A percentile compares a stretch with the other conserved stretches of the same genome.
Evolutionary conservation across 2,113 vertebrate genomes (phyloP).

Genomic region (Mormoops blainvillei): DNA sequence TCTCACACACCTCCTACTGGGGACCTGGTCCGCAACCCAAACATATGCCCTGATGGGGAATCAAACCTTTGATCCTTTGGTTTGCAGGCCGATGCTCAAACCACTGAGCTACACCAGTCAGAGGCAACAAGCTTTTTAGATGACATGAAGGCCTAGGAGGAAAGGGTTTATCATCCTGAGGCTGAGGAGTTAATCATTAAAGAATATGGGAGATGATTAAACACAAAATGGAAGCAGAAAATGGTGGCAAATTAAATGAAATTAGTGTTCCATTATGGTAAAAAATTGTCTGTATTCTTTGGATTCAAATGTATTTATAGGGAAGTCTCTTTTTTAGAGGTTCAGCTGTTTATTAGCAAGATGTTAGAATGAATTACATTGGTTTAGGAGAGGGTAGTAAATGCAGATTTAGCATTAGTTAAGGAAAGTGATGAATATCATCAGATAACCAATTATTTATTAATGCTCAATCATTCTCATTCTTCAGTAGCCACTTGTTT

Average conservation of each 20-base stretch:
- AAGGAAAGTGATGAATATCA: background rate
- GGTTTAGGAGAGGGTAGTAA: background rate
- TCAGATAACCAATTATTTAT: background rate
- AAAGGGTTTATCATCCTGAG: background rate
- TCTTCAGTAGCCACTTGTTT: background rate
- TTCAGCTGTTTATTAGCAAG: background rate
- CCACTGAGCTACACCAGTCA: too few species aligned
- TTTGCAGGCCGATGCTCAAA: too few species aligned
- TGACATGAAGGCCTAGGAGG: background rate
- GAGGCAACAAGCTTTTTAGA: background rate
- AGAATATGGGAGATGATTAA: background rate
- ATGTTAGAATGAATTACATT: background rate
- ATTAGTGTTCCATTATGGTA: background rate
- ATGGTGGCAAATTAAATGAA: background rate
- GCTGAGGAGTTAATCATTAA: background rate
- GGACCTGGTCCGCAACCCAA: too few species aligned
- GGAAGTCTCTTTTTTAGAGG: background rate
- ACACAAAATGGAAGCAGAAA: background rate
- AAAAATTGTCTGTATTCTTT: background rate
- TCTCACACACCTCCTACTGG: too few species aligned
- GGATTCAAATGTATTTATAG: background rate
- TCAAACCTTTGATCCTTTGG: too few species aligned
- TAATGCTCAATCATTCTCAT: background rate
- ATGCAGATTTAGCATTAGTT: background rate
- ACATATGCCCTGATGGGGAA: too few species aligned